Evolutionary conservation across 2,888 invertebrate species (phyloP), one percentile per base, ranked within the genome.

Genomic region (Diarsia brunnea): DNA sequence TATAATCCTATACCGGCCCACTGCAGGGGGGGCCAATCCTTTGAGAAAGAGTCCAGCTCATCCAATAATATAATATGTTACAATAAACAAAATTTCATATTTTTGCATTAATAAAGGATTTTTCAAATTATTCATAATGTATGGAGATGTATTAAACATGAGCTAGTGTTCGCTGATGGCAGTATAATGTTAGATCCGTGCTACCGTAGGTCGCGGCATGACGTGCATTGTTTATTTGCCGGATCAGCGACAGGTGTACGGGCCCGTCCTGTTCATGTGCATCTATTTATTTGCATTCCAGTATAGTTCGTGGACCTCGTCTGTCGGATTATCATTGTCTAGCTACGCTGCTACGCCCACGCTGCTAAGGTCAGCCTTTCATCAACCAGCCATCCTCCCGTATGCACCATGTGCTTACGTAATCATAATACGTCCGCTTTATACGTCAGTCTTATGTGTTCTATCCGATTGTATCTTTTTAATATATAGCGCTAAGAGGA

Each of bases 211-310:
- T 90, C 85, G 89, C 89, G 89, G 87, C 93, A 92, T 92, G 93
- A 92, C 93, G 91, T 88, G 94, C 92, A 94, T 95, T 95, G 95
- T 95, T 95, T 95, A 94, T 93, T 93, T 93, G 94, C 88, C 77
- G 91, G 93, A 94, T 94, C 92, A 91, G 87, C 91, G 93, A 93
- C 96, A 95, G 96, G 96, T 96, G 95, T 93, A 91, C 91, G 89
- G 90, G 92, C 91, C 92, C 94, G 93, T 94, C 95, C 95, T 95
- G 95, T 94, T 94, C 93, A 94, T 94, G 90, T 91, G 92, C 92
- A 93, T 93, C 92, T 94, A 95, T 95, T 95, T 96, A 95, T 96
- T 96, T 96, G 95, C 96, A 95, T 96, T 94, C 96, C 95, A 90
- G 92, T 91, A 90, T 92, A 93, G 95, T 95, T 95, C 95, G 94